These are phyloP conservation scores for Ornithoptera alexandrae DNA, from an alignment of 2,888 invertebrate species.

Conservation along the genomic window DNA sequence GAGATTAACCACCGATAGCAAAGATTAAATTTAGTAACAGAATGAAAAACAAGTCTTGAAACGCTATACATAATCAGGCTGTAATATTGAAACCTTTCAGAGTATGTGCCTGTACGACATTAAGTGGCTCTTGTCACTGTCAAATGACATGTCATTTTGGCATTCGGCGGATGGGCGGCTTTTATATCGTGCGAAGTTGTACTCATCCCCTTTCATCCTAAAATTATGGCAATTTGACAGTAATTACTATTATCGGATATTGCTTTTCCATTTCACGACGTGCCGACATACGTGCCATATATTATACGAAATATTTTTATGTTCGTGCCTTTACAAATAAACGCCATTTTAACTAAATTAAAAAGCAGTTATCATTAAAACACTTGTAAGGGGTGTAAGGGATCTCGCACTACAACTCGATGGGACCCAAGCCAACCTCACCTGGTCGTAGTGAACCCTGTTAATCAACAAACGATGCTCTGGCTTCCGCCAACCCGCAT, in stretches of 20 bases:
- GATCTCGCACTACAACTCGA: no score
- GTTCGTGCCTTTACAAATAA: neutral
- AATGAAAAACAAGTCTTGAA: neutral
- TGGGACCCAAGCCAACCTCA: no score
- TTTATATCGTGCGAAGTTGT: constrained; percentile 15
- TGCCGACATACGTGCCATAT: neutral
- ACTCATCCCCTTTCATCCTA: constrained; percentile 20
- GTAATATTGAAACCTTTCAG: constrained; percentile 21
- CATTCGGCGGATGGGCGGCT: constrained; percentile 21
- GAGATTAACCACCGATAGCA: no score
- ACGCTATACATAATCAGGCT: constrained; percentile 4
- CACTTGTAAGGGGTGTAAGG: no score
- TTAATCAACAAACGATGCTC: no score
- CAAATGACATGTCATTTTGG: constrained; percentile 27
- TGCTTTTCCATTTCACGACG: constrained; percentile 1
- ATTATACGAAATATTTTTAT: neutral
- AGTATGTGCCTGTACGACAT: constrained; percentile 24
- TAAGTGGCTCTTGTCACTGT: constrained; percentile 28
- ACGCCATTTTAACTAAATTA: no score
- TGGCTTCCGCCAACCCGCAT: no score
- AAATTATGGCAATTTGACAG: constrained; percentile 29
- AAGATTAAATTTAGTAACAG: no score
- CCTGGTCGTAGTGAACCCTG: no score
- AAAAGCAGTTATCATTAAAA: no score
- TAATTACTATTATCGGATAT: constrained; percentile 21